phyloP scores from a whole-genome alignment of 2,113 vertebrate genomes.

The Engraulis encrasicolus region DNA sequence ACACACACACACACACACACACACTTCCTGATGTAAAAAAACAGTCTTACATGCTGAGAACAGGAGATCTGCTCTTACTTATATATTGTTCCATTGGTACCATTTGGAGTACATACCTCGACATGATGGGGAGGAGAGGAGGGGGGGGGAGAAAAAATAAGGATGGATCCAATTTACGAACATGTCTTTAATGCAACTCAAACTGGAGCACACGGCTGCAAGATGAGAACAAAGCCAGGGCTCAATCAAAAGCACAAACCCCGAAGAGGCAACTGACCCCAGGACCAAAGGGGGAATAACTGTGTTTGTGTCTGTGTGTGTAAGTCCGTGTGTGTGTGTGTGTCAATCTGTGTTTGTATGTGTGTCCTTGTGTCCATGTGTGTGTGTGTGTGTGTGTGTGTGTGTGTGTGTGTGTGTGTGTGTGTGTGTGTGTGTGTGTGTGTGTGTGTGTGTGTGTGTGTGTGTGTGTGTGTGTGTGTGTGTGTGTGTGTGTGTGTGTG shows the following conservation, averaged over 20 bases:
- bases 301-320: not conserved
- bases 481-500: not conserved
- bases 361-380: too few species aligned
- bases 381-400: constrained; percentile 16
- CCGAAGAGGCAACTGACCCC: constrained; percentile 8
- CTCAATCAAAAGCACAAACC: constrained; percentile 43
- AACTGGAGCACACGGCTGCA: constrained; percentile 71
- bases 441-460: not conserved
- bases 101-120: constrained; percentile 53
- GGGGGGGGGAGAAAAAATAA: constrained; percentile 60
- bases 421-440: not conserved
- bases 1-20: not conserved
- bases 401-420: constrained; percentile 35
- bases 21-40: constrained; percentile 26
- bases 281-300: not conserved
- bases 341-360: too few species aligned
- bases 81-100: constrained; percentile 65
- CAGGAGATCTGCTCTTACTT: constrained; percentile 74
- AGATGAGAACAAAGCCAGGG: constrained; percentile 72
- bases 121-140: constrained; percentile 25
- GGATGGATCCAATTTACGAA: constrained; percentile 70
- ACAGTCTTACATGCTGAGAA: constrained; percentile 9
- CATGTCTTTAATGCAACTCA: constrained; percentile 77
- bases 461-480: not conserved
- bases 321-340: not conserved